Base-by-base conservation (phyloP, 2,888 invertebrate genomes). In the Anoncus sp. region DNA sequence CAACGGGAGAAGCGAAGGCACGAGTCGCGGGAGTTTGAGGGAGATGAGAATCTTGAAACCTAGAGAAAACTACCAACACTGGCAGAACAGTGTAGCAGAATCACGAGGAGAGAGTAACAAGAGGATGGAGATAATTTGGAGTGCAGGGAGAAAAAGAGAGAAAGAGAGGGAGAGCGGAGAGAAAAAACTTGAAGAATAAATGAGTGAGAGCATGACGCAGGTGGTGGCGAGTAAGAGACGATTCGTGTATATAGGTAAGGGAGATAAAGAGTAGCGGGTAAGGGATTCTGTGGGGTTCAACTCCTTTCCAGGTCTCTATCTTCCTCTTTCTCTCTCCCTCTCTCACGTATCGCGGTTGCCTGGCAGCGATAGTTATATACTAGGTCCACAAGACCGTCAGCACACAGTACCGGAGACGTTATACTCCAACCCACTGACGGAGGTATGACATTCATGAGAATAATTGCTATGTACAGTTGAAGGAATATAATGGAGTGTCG, bases 391-490 rank as follows among this genome's bases (percentile, higher is more conserved):
- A 40, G 62, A 59, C 49, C 71, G 35, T 66, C 65, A 71, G 66
- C 53, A 60, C 27, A 40, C 31, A 7, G 14, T n/a, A 16, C 55
- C 73, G 43, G 27, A 73, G 77, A 70, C 71, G 66, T 71, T 71
- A 53, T 53, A 53, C 79, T 62, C 73, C 57, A 22, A 43, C 60
- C 55, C 69, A 76, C 70, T 79, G 80, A 81, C 77, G 77, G 74
- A 82, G 77, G 78, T 77, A 81, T 79, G 81, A 81, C 82, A 77
- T 84, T 83, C 79, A 75, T 77, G 75, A 79, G 79, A 83, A 84
- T 84, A 84, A 84, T 84, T 84, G 82, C 81, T 79, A 71, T 78
- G 76, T 78, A 76, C 78, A 77, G 77, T 76, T 75, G 66, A 72
- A 65, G 77, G 77, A 78, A 79, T 80, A 81, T 81, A 79, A 72